A percentile compares a stretch with the other conserved stretches of the same genome.
These are phyloP conservation scores for Propithecus deckenii DNA, from an alignment of 2,797 vertebrate genomes.

Conservation along the genomic window DNA sequence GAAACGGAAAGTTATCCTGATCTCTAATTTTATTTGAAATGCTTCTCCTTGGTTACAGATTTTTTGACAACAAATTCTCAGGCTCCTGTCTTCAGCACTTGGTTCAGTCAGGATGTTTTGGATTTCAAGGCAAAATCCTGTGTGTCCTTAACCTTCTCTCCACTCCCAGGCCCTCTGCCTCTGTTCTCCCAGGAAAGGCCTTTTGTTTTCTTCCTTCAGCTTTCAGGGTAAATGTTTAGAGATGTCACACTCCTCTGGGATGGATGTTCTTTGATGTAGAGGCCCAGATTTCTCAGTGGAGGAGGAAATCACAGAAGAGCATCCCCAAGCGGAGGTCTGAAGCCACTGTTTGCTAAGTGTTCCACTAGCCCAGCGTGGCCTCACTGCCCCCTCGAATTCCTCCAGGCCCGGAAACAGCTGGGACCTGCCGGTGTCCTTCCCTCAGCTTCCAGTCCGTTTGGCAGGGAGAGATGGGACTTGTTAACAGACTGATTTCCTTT, in stretches of 20 bases:
- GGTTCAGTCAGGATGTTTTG: background rate
- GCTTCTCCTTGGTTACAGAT: background rate
- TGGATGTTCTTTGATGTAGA: background rate
- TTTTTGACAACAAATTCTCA: background rate
- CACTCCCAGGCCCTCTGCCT: background rate
- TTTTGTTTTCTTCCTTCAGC: background rate
- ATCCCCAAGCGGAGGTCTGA: background rate
- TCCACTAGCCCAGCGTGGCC: background rate
- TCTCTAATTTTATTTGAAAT: background rate
- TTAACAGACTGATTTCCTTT: constrained; percentile 32
- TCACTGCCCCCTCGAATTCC: background rate
- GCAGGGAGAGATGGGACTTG: background rate
- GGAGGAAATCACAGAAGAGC: background rate
- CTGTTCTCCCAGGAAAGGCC: background rate
- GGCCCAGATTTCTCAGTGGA: background rate
- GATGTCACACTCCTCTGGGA: background rate
- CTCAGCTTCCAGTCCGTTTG: background rate
- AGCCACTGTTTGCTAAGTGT: background rate
- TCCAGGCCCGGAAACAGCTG: constrained; percentile 30
- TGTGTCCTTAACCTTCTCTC: background rate
- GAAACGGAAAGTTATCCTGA: background rate
- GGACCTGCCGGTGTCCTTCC: background rate
- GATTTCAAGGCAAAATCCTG: background rate
- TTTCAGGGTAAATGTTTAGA: constrained; percentile 37
- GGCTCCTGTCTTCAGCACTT: background rate